Percentiles rank a stretch among this genome's conserved stretches.
Conservation (phyloP, 2,797 vertebrate species). For the Fratercula arctica region DNA sequence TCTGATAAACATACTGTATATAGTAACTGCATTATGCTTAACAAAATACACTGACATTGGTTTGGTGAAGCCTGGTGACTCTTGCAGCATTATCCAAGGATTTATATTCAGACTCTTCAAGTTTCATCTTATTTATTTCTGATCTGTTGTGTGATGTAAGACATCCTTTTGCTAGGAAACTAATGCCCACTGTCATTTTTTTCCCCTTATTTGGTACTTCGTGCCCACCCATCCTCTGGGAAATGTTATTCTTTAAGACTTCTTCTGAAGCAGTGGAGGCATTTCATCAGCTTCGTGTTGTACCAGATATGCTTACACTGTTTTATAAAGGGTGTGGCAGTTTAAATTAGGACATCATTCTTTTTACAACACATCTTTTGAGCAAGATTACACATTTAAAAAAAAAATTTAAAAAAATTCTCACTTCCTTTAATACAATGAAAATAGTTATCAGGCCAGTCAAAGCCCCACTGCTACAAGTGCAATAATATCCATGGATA, state of each 20-base stretch:
- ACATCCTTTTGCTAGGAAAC: neutral
- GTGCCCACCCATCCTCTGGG: neutral
- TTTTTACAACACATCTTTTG: neutral
- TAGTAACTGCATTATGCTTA: slow-evolving; percentile 5
- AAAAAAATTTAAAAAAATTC: neutral
- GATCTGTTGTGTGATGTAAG: neutral
- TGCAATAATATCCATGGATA: neutral
- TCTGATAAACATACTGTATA: slow-evolving; percentile 25
- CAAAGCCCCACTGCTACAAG: slow-evolving; percentile 1
- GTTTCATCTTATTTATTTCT: slow-evolving; percentile 69
- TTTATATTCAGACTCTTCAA: slow-evolving; percentile 12
- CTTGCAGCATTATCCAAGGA: neutral
- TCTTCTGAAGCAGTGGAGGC: neutral
- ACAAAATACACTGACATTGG: neutral
- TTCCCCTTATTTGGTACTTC: neutral
- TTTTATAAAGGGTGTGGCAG: neutral
- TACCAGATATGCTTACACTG: neutral
- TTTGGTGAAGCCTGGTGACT: slow-evolving; percentile 2
- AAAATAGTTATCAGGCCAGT: neutral
- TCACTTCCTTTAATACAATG: neutral
- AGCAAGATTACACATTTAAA: neutral
- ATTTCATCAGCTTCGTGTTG: neutral
- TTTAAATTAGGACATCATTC: neutral
- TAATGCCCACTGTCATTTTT: neutral
- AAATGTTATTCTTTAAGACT: neutral